These are phyloP conservation scores for Platichthys flesus DNA, from an alignment of 2,113 vertebrate genomes.

Conservation along the genomic window DNA sequence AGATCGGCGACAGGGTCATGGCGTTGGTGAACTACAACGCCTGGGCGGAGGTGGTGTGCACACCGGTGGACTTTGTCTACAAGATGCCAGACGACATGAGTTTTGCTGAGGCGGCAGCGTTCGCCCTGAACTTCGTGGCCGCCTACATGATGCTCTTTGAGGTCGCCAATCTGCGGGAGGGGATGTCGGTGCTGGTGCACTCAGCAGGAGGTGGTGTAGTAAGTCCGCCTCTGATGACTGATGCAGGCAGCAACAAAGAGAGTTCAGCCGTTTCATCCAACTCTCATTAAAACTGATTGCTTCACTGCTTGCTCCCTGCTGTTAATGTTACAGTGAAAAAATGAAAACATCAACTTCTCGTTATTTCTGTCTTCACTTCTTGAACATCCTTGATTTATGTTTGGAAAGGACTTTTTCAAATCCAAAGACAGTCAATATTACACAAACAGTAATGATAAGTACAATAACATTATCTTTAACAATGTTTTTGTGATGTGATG, in stretches of 20 bases:
- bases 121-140: slow-evolving; percentile 97
- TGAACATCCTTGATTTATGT: too few species aligned
- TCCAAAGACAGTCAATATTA: not conserved
- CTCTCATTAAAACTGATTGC: not conserved
- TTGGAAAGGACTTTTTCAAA: not conserved
- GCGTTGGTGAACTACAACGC: slow-evolving; percentile 96
- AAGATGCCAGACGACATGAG: slow-evolving; percentile 97
- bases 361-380: not conserved
- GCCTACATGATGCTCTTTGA: slow-evolving; percentile 99
- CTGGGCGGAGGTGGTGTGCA: slow-evolving; percentile 98
- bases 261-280: not conserved
- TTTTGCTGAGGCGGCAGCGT: slow-evolving; percentile 93
- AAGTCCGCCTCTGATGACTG: slow-evolving; percentile 65
- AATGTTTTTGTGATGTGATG: not conserved
- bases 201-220: slow-evolving; percentile 97
- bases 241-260: not conserved
- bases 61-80: slow-evolving; percentile 92
- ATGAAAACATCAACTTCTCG: not conserved
- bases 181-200: slow-evolving; percentile 98
- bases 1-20: slow-evolving; percentile 98
- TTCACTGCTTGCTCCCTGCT: not conserved
- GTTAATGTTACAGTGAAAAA: not conserved
- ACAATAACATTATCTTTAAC: not conserved
- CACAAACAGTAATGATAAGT: not conserved
- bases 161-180: slow-evolving; percentile 94